Evolutionary conservation across 2,888 invertebrate species (phyloP).

Genomic region (Urechis unicinctus): DNA sequence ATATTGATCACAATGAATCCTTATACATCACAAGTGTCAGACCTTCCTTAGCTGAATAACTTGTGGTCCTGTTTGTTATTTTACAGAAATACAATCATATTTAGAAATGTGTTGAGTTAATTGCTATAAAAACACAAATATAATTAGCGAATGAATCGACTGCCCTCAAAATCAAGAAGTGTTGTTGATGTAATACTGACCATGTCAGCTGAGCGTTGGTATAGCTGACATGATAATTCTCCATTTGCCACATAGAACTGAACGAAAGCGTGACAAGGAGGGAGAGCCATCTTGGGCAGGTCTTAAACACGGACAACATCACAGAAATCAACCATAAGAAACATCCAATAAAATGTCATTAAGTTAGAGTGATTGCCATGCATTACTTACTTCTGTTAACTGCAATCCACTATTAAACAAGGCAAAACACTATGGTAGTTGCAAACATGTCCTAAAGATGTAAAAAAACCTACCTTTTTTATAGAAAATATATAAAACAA

Average conservation of each 20-base stretch:
- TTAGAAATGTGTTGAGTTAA: too few species aligned
- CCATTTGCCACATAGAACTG: slow-evolving; percentile 81
- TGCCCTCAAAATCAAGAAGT: too few species aligned
- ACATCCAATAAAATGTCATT: not conserved
- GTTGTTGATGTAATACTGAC: slow-evolving; percentile 57
- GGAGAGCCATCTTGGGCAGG: slow-evolving; percentile 84
- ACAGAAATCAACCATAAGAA: not conserved
- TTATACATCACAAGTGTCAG: too few species aligned
- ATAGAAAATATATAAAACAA: not conserved
- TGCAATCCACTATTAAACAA: too few species aligned
- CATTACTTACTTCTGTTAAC: not conserved
- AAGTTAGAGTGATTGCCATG: not conserved
- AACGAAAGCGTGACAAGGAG: slow-evolving; percentile 90
- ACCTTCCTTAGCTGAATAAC: too few species aligned
- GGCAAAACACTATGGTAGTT: too few species aligned
- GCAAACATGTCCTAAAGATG: too few species aligned
- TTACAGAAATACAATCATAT: too few species aligned
- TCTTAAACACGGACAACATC: slow-evolving; percentile 51
- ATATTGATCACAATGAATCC: too few species aligned
- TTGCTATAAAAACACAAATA: too few species aligned
- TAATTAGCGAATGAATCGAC: too few species aligned
- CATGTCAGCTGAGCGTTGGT: slow-evolving; percentile 96
- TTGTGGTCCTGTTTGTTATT: too few species aligned
- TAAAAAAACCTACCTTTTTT: not conserved
- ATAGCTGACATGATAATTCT: slow-evolving; percentile 83